Evolutionary conservation across 2,113 vertebrate genomes (phyloP), one percentile per base, ranked within the genome.

Genomic region (Cephalopterus ornatus): DNA sequence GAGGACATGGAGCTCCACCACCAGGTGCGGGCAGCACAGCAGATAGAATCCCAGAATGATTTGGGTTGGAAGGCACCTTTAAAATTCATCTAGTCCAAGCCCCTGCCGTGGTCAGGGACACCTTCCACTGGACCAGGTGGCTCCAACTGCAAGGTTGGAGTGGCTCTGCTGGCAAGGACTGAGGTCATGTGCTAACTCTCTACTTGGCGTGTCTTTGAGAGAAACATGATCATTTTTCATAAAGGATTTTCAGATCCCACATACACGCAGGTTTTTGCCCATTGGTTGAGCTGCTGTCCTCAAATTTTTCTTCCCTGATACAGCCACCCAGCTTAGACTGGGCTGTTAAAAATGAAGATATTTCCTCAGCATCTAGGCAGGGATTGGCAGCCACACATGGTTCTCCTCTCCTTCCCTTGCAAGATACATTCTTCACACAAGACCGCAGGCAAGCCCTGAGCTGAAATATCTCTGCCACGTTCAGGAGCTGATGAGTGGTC

Each of bases 331-430:
- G 5, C 3, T 75, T 14, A 18, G 11, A 6, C 5, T 6, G 18
- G 35, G 13, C 49, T 76, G 17, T 63, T 17, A n/a, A 49, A 75
- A 74, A 35, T 0, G 3, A 58, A 41, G 13, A 32, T 10, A 14
- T 32, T 37, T 53, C 9, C 16, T 13, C 26, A n/a, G 12, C 10
- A 41, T 37, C n/a, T 24, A 44, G 66, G 17, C 23, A 68, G 17
- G n/a, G 39, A 50, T 1, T 10, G 1, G 1, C 20, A 80, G 47
- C 5, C 6, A 2, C 49, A 39, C 2, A 0, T 0, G 3, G 9
- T 18, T 88, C 42, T 85, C 12, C 27, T 52, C 35, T 70, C n/a
- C 2, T 3, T 74, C 37, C 11, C 26, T 49, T 61, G 30, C 37
- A 47, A 0, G 5, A 50, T 17, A 4, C 16, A 3, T 42, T 41